Evolutionary conservation across 1,140 invertebrate species (phyloP).

Genomic region (Eulimnadia texana): DNA sequence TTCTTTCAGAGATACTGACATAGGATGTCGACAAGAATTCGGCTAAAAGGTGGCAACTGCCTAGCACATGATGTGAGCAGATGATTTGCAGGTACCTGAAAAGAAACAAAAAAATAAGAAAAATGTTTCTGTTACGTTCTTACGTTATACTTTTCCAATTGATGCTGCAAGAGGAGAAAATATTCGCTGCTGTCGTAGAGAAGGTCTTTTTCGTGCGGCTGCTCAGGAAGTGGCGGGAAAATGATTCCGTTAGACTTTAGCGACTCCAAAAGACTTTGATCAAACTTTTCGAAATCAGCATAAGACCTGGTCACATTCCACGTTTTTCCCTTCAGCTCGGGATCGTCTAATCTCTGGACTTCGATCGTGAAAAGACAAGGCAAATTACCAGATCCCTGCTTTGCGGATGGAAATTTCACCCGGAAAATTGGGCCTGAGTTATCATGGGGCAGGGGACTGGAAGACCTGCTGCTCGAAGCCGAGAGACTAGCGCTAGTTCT

Average conservation of each 20-base stretch:
- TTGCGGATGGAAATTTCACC: not conserved
- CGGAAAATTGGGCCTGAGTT: not conserved
- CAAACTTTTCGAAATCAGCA: not conserved
- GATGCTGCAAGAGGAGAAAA: not conserved
- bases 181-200: not conserved
- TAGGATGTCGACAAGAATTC: slow-evolving; percentile 4
- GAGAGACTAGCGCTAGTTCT: not conserved
- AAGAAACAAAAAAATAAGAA: not conserved
- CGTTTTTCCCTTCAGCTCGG: not conserved
- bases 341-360: not conserved
- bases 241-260: slow-evolving; percentile 1
- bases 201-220: not conserved
- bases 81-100: slow-evolving; percentile 4
- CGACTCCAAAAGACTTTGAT: not conserved
- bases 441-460: not conserved
- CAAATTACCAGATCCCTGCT: not conserved
- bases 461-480: not conserved
- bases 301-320: not conserved
- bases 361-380: not conserved
- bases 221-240: not conserved
- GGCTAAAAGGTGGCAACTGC: not conserved
- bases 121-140: not conserved
- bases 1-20: not conserved
- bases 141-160: not conserved
- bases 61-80: not conserved